Base-by-base conservation (phyloP, 92 coral and sea anemone species). In the Virgularia gustaviana region DNA sequence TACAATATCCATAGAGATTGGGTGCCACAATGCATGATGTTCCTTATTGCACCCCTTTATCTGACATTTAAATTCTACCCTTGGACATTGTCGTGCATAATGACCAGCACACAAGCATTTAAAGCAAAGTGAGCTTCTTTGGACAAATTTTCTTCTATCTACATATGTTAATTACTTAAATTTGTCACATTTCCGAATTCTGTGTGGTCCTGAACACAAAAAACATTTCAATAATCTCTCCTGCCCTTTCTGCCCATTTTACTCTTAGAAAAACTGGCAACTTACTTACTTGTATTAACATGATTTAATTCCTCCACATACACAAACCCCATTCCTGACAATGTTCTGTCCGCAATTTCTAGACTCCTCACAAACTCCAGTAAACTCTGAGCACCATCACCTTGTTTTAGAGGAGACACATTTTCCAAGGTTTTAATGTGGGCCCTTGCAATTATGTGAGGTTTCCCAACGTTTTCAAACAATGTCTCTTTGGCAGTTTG, bases 161-260 rank as follows among this genome's bases (percentile, higher is more conserved):
- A 57, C 71, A 64, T 83, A 51, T 1, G 73, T 18, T 23, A 83
- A 49, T 36, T 56, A 56, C 72, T 79, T 79, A 51, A 87, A 83
- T 27, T 44, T 78, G 9, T 62, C 71, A 55, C 94, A 85, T 77
- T 78, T 87, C 89, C 94, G 84, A 25, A 84, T 31, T 8, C 81
- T 71, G 49, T 83, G 91, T 11, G 29, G 41, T 24, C 44, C 70
- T 2, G 61, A 75, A 42, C 88, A 79, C 57, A 57, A 60, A 22
- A 63, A 52, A 45, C 89, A 87, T 30, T 45, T 74, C 38, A 20
- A 83, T 73, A 45, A 87, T 87, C 15, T 54, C 84, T 10, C 91
- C 88, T 36, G 91, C 85, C 10, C 78, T 42, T 57, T 87, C 88
- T 2, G 88, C 83, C 91, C 91, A 87, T 71, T 70, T 74, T 32